Evolutionary conservation across 2,797 vertebrate species (phyloP).

Genomic region (Anas flavirostris): DNA sequence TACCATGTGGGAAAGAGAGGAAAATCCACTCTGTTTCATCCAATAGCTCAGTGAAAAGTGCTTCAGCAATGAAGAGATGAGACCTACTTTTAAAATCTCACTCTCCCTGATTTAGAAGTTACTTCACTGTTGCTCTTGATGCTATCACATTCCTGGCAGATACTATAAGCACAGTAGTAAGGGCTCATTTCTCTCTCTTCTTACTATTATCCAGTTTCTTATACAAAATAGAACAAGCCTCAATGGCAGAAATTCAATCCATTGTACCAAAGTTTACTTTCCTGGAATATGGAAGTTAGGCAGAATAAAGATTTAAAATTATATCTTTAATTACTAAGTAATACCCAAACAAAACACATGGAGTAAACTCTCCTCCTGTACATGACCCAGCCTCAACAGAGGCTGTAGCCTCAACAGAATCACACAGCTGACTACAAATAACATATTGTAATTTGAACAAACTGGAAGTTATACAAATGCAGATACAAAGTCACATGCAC

Average conservation of each 20-base stretch:
- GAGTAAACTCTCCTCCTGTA: background rate
- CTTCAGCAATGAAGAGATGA: background rate
- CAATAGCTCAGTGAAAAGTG: background rate
- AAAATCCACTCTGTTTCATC: background rate
- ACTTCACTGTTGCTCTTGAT: background rate
- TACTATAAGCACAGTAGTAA: background rate
- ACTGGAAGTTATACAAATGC: background rate
- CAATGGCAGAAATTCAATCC: background rate
- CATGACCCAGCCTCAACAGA: background rate
- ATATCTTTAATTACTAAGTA: background rate
- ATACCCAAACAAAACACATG: background rate
- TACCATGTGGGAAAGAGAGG: background rate
- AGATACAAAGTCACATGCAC: too few relatives aligned
- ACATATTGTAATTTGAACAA: background rate
- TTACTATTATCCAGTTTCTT: background rate
- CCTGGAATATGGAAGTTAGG: background rate
- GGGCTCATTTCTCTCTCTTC: background rate
- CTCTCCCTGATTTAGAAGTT: background rate
- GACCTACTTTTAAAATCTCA: background rate
- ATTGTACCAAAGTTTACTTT: background rate
- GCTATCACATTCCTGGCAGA: background rate
- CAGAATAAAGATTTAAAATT: background rate
- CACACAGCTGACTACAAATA: background rate
- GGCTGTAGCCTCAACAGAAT: background rate
- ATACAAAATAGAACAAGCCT: background rate